phyloP scores from a whole-genome alignment of 2,113 vertebrate species.

The Scatophagus argus region DNA sequence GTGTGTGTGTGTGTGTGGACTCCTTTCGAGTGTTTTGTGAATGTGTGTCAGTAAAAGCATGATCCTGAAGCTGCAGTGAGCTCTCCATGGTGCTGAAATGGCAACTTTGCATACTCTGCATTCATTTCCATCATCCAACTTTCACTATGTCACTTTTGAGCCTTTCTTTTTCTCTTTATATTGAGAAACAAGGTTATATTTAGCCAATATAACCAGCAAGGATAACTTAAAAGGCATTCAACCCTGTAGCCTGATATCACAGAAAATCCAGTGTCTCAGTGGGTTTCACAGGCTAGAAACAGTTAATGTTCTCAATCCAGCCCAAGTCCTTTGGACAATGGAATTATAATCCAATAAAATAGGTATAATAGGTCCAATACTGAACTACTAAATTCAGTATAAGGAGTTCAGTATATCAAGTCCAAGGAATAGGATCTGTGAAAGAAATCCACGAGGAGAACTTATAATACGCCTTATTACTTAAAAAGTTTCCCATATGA shows the following conservation, averaged over 20 bases:
- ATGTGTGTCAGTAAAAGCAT: constrained; percentile 7
- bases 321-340: background rate
- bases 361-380: background rate
- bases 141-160: constrained; percentile 16
- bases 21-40: too few relatives aligned
- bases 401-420: background rate
- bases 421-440: background rate
- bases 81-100: constrained; percentile 55
- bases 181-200: constrained; percentile 1
- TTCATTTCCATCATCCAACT: constrained; percentile 5
- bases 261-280: background rate
- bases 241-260: background rate
- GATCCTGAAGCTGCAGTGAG: constrained; percentile 15
- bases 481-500: background rate
- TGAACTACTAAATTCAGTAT: background rate
- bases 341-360: background rate
- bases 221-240: background rate
- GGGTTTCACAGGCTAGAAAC: background rate
- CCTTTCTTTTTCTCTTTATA: constrained; percentile 29
- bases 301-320: background rate
- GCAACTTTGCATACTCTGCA: background rate
- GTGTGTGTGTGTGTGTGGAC: background rate
- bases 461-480: background rate
- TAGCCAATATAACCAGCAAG: background rate
- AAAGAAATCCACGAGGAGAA: background rate